These are phyloP conservation scores for Rhinichthys klamathensis DNA, from an alignment of 2,113 vertebrate species.

Conservation along the genomic window DNA sequence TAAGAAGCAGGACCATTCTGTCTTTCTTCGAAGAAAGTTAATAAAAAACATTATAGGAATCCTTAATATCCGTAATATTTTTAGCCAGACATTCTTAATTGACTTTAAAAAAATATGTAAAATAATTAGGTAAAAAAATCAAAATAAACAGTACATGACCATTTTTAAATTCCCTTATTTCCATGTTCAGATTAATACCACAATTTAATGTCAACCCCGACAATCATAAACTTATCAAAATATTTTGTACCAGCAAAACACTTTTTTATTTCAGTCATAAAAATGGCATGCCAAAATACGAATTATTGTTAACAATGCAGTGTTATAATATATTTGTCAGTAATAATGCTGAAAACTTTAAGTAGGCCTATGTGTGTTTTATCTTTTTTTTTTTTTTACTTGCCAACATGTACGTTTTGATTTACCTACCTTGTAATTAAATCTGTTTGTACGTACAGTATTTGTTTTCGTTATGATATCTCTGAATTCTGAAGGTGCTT, in stretches of 20 bases:
- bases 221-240: neutral
- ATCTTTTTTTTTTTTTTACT: neutral
- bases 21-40: neutral
- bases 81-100: neutral
- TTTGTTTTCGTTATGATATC: constrained; percentile 16
- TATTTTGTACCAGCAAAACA: neutral
- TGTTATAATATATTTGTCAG: neutral
- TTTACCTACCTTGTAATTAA: neutral
- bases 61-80: neutral
- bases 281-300: neutral
- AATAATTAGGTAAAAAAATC: neutral
- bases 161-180: neutral
- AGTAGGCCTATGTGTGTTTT: too few relatives aligned
- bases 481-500: neutral
- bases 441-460: constrained; percentile 15
- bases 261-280: neutral
- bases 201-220: neutral
- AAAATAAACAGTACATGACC: neutral
- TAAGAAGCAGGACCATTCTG: neutral
- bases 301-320: neutral
- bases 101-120: neutral
- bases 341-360: neutral
- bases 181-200: neutral
- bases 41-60: neutral
- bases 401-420: neutral